Evolutionary conservation across 2,888 invertebrate genomes (phyloP).

Genomic region (Macropis europaea): DNA sequence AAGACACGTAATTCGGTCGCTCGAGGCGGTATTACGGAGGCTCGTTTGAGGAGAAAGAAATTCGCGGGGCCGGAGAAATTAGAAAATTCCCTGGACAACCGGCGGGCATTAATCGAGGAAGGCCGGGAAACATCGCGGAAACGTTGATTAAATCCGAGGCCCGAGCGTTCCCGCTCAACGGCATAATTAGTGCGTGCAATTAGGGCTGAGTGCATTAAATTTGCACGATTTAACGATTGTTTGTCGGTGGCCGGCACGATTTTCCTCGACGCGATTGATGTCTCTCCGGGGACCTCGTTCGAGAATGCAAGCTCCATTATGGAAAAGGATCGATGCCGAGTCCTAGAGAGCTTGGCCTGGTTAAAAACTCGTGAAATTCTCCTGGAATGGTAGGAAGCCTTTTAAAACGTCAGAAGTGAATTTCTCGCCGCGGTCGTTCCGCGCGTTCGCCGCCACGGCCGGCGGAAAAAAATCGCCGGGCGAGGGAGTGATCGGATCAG

Average conservation of each 20-base stretch:
- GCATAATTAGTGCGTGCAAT: conserved; percentile 39
- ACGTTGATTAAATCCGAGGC: conserved; percentile 15
- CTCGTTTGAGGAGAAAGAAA: too few relatives aligned
- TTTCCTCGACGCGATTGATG: conserved; percentile 30
- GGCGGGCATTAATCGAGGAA: not conserved
- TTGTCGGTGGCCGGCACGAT: conserved; percentile 33
- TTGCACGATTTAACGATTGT: conserved; percentile 27
- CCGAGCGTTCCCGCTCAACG: not conserved
- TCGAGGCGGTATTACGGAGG: too few relatives aligned
- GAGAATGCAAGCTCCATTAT: conserved; percentile 23
- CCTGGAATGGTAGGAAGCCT: not conserved
- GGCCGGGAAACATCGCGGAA: not conserved
- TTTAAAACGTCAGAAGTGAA: not conserved
- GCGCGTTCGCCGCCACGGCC: not conserved
- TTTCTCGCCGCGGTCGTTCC: not conserved
- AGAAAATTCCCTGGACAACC: not conserved
- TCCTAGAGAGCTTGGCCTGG: conserved; percentile 12
- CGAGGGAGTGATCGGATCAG: not conserved
- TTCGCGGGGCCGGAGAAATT: not conserved
- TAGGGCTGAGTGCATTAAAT: conserved; percentile 18
- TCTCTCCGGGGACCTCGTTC: conserved; percentile 6
- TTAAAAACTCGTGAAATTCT: conserved; percentile 36
- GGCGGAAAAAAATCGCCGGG: not conserved
- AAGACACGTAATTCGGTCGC: too few relatives aligned
- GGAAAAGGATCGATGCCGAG: conserved; percentile 29